phyloP scores from a whole-genome alignment of 2,113 vertebrate genomes.

The Alouatta palliata region DNA sequence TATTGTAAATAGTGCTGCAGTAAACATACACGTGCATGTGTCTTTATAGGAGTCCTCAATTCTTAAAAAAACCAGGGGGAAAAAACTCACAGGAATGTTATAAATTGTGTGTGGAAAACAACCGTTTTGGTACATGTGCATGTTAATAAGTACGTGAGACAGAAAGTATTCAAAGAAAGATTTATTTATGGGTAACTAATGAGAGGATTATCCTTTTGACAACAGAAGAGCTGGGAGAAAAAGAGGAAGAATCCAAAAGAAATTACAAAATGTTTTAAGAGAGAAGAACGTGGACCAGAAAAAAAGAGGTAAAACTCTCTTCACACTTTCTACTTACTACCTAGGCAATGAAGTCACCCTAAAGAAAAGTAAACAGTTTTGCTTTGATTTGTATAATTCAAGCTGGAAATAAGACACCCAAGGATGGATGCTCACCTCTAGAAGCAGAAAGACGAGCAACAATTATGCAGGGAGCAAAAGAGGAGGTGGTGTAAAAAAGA shows the following conservation, averaged over 20 bases:
- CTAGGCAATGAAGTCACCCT: not conserved
- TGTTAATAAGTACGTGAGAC: not conserved
- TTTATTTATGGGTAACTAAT: not conserved
- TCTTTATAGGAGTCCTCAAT: not conserved
- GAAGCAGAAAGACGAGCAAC: not conserved
- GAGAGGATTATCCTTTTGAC: not conserved
- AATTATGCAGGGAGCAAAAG: not conserved
- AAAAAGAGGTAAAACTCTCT: not conserved
- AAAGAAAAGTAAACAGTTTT: slow-evolving; percentile 9
- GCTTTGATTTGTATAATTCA: not conserved
- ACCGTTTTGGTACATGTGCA: not conserved
- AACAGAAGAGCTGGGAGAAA: not conserved
- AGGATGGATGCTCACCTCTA: not conserved
- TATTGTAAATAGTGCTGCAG: too few species aligned
- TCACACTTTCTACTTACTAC: not conserved
- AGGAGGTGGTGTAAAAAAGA: not conserved
- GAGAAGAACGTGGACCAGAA: not conserved
- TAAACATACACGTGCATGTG: too few species aligned
- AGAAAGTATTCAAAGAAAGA: not conserved
- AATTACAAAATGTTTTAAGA: not conserved
- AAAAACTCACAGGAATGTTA: not conserved
- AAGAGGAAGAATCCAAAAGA: not conserved
- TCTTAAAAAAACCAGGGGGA: not conserved
- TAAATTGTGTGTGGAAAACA: not conserved
- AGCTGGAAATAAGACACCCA: not conserved